A percentile compares a stretch with the other conserved stretches of the same genome.
These are phyloP conservation scores for Miltochrista miniata DNA, from an alignment of 2,888 invertebrate species.

Conservation along the genomic window DNA sequence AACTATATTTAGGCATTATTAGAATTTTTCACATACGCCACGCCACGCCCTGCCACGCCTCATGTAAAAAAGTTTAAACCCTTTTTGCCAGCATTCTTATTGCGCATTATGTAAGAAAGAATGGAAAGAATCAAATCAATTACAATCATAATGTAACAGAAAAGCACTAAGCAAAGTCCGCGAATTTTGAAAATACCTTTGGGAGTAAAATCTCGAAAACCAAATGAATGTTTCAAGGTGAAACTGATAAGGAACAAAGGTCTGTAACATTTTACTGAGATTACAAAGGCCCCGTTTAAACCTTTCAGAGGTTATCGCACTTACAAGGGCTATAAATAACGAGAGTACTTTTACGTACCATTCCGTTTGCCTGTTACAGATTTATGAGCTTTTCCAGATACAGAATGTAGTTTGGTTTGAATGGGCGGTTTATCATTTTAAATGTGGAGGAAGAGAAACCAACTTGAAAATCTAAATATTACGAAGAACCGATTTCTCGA, in stretches of 20 bases:
- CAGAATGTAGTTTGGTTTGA: constrained; percentile 8
- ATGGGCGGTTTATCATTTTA: constrained; percentile 7
- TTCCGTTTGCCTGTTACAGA: constrained; percentile 20
- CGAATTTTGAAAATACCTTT: constrained; percentile 14
- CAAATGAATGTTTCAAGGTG: too few species aligned
- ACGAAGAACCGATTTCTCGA: background rate
- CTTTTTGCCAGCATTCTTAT: too few species aligned
- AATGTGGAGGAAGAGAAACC: background rate
- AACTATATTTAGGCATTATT: too few species aligned
- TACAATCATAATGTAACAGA: too few species aligned
- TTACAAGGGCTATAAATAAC: constrained; percentile 42
- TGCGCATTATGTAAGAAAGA: too few species aligned
- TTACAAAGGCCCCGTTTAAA: constrained; percentile 39
- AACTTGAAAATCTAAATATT: background rate
- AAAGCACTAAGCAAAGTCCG: too few species aligned
- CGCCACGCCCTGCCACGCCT: too few species aligned
- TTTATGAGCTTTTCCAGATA: constrained; percentile 9
- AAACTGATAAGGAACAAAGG: constrained; percentile 32
- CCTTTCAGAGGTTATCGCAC: constrained; percentile 36
- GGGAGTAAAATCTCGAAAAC: constrained; percentile 6
- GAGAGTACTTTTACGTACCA: constrained; percentile 22
- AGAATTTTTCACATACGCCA: too few species aligned
- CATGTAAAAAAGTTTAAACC: too few species aligned
- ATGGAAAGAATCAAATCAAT: too few species aligned
- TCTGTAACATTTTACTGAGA: constrained; percentile 42